Evolutionary conservation across 2,797 vertebrate genomes (phyloP).

Genomic region (Vipera ursinii): DNA sequence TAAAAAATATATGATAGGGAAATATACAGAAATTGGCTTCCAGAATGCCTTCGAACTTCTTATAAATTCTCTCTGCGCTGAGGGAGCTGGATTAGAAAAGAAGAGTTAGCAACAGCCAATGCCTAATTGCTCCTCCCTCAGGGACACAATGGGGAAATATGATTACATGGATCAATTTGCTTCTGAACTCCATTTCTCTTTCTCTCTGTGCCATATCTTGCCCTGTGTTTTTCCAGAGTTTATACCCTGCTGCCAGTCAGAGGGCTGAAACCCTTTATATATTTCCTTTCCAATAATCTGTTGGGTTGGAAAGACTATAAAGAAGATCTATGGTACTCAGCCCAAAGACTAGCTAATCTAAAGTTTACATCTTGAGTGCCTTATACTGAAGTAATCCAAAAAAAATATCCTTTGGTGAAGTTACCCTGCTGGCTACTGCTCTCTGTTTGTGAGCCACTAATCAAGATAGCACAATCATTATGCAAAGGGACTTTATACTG

Average conservation of each 20-base stretch:
- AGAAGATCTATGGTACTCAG: not conserved
- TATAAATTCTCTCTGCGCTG: not conserved
- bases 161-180: not conserved
- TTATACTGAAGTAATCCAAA: not conserved
- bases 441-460: not conserved
- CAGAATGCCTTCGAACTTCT: not conserved
- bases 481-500: not conserved
- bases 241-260: not conserved
- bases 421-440: too few species aligned
- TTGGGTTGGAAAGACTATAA: not conserved
- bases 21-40: not conserved
- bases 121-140: not conserved
- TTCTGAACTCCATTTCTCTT: not conserved
- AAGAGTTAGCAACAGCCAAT: not conserved
- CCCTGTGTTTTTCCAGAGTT: not conserved
- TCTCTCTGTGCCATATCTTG: not conserved
- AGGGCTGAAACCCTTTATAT: not conserved
- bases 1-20: not conserved
- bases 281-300: not conserved
- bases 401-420: not conserved
- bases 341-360: not conserved
- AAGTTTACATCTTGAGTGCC: not conserved
- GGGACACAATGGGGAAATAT: not conserved
- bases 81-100: not conserved
- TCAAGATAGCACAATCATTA: not conserved